Percentiles rank a stretch among this genome's conserved stretches.
These are phyloP conservation scores for Taenaris catops DNA, from an alignment of 2,888 invertebrate genomes.

Conservation along the genomic window DNA sequence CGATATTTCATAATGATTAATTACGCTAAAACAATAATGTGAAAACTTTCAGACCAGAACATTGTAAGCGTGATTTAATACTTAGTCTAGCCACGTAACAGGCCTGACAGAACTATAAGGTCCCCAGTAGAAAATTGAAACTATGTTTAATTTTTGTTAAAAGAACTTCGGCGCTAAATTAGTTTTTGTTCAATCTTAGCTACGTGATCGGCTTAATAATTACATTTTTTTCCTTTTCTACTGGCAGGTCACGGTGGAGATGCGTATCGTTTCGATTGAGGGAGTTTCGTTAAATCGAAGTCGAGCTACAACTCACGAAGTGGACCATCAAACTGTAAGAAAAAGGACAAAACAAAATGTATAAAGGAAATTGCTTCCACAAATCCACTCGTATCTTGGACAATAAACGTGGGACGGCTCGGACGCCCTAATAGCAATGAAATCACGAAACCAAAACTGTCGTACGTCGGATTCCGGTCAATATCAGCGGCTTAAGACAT, in stretches of 20 bases:
- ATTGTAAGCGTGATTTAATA: no score
- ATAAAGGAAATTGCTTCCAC: slow-evolving; percentile 80
- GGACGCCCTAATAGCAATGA: slow-evolving; percentile 77
- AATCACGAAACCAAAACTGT: slow-evolving; percentile 79
- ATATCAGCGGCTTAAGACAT: slow-evolving; percentile 43
- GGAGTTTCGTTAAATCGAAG: slow-evolving; percentile 69
- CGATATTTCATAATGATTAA: no score
- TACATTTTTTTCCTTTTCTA: slow-evolving; percentile 52
- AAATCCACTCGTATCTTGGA: slow-evolving; percentile 79
- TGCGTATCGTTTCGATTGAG: slow-evolving; percentile 66
- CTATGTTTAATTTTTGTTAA: slow-evolving; percentile 42
- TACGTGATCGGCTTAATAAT: slow-evolving; percentile 70
- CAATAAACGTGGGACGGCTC: slow-evolving; percentile 74
- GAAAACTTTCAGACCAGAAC: no score
- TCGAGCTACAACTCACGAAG: slow-evolving; percentile 67
- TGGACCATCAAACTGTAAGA: slow-evolving; percentile 76
- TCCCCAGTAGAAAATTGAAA: slow-evolving; percentile 25
- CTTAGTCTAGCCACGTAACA: no score
- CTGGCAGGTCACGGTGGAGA: slow-evolving; percentile 48
- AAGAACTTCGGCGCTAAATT: slow-evolving; percentile 62
- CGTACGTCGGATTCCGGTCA: slow-evolving; percentile 40
- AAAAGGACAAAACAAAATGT: slow-evolving; percentile 80
- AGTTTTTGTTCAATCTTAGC: slow-evolving; percentile 60
- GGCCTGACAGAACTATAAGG: no score
- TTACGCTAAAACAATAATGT: no score